Evolutionary conservation across 2,113 vertebrate species (phyloP), one percentile per base, ranked within the genome.

Genomic region (Bufo bufo): DNA sequence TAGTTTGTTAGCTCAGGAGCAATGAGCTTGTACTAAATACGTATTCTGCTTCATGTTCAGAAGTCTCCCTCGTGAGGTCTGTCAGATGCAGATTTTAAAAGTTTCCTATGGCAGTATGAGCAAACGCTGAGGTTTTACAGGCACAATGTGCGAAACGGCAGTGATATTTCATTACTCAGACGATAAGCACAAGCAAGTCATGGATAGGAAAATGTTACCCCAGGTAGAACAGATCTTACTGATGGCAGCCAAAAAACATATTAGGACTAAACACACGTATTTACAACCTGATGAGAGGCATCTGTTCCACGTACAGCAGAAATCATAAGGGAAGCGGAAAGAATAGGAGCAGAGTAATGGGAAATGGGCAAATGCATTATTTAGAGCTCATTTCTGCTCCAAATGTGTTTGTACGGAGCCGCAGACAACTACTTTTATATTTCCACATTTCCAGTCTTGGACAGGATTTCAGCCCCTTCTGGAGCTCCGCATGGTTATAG

Each of bases 201-300:
- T 33, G 13, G 52, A 59, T 80, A 80, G 77, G 4, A 56, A 33
- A 33, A 80, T 80, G 54, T 80, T 80, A 80, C 52, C 77, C 77
- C 56, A 43, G 54, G 58, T 59, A 58, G 77, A 17, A 80, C 54
- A 79, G 16, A 59, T 58, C 54, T 33, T 59, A 58, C 59, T 16
- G 77, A 80, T 80, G 54, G 77, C 77, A 56, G 52, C 54, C 77
- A 59, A 80, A 23, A 52, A 52, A n/a, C n/a, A 49, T 77, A 77
- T 77, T n/a, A 52, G 17, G 13, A 56, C 77, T 43, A 33, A 58
- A 23, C 52, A 58, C 54, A 80, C n/a, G 58, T 80, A 58, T 80
- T 23, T 80, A 80, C 52, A n/a, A 2, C 52, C 77, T 19, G 17
- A 20, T 6, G 19, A 43, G 66, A 71, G 11, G 8, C 71, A 74